These are phyloP conservation scores for Bufotes viridis DNA, from an alignment of 2,797 vertebrate genomes.

Conservation along the genomic window DNA sequence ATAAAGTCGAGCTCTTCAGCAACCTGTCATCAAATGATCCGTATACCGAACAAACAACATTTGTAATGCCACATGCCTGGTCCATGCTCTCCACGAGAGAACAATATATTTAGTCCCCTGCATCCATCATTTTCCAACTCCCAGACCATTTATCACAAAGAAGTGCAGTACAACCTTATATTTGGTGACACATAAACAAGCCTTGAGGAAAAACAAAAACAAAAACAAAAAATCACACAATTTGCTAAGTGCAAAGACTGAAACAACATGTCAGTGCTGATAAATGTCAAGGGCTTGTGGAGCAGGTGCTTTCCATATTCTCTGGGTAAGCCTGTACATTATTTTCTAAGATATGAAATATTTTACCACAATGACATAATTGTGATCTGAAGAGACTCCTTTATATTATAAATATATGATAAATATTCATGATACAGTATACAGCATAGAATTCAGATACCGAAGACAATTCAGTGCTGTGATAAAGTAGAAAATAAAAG, in stretches of 20 bases:
- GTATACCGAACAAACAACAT: constrained; percentile 14
- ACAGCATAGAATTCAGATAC: neutral
- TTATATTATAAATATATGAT: neutral
- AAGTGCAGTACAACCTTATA: constrained; percentile 24
- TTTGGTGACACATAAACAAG: constrained; percentile 40
- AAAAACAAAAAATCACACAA: constrained; percentile 29
- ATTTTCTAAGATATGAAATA: constrained; percentile 24
- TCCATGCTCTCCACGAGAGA: constrained; percentile 2
- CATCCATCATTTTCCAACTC: constrained; percentile 27
- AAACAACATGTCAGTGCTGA: constrained; percentile 32
- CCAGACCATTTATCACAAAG: constrained; percentile 33
- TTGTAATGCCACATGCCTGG: constrained; percentile 12
- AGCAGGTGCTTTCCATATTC: constrained; percentile 3
- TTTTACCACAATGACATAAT: constrained; percentile 28
- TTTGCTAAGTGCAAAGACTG: constrained; percentile 32
- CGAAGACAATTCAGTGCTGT: neutral
- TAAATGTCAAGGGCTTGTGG: constrained; percentile 36
- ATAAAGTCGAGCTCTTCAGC: constrained; percentile 12
- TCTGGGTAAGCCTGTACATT: neutral
- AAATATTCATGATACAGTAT: neutral
- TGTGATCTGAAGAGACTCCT: neutral
- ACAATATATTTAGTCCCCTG: constrained; percentile 32
- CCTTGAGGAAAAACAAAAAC: constrained; percentile 9
- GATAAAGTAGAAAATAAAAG: no score
- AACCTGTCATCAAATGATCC: constrained; percentile 20